Evolutionary conservation across 1,140 invertebrate genomes (phyloP).

Genomic region (Lepeophtheirus salmonis): DNA sequence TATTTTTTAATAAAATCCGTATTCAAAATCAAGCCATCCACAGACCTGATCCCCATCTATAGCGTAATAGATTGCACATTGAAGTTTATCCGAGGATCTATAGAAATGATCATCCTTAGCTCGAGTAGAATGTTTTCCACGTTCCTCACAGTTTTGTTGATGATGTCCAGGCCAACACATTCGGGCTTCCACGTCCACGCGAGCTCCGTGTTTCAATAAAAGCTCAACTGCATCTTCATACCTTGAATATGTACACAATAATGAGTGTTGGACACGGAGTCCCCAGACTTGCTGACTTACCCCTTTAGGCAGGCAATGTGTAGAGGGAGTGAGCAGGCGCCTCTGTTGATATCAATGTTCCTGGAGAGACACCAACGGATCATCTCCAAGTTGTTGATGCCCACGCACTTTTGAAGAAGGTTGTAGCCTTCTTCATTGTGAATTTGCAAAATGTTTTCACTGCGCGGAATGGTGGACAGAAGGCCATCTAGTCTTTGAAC

Average conservation of each 20-base stretch:
- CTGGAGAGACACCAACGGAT: constrained; percentile 34
- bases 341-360: constrained; percentile 43
- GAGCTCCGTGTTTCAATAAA: constrained; percentile 32
- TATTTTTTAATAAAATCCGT: no score
- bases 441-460: constrained; percentile 43
- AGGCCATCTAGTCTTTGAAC: constrained; percentile 39
- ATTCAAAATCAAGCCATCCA: no score
- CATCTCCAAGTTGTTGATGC: constrained; percentile 47
- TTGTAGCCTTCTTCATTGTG: constrained; percentile 50
- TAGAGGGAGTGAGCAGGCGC: constrained; percentile 46
- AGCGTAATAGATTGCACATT: constrained; percentile 49
- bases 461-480: constrained; percentile 42
- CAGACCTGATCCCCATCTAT: constrained; percentile 49
- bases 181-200: constrained; percentile 31
- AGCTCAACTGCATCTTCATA: constrained; percentile 33
- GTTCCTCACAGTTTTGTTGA: constrained; percentile 46
- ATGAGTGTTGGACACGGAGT: no score
- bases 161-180: constrained; percentile 49
- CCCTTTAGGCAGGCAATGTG: constrained; percentile 51
- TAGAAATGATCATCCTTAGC: constrained; percentile 21
- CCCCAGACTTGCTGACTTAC: no score
- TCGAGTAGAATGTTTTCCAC: constrained; percentile 29
- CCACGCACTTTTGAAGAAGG: constrained; percentile 47
- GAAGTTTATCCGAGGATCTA: constrained; percentile 36
- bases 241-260: no score